Evolutionary conservation across 2,113 vertebrate genomes (phyloP).

Genomic region (Tetraodon nigroviridis): DNA sequence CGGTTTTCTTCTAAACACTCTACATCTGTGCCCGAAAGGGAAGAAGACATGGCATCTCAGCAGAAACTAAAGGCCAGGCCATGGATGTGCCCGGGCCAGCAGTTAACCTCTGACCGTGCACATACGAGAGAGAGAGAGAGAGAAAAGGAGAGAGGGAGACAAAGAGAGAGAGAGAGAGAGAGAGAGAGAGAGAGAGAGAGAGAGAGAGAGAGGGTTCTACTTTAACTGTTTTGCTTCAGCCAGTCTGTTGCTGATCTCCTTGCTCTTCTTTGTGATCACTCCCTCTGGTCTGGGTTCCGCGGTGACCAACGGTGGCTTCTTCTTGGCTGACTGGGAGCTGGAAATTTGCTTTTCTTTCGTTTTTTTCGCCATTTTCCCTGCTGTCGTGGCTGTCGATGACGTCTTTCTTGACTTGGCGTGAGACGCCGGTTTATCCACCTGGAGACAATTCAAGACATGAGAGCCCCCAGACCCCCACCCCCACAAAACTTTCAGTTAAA

Average conservation of each 20-base stretch:
- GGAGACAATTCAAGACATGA: constrained; percentile 34
- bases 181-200: constrained; percentile 65
- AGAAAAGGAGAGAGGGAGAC: constrained; percentile 58
- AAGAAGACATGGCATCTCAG: constrained; percentile 42
- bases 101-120: constrained; percentile 73
- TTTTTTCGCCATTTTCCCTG: constrained; percentile 83
- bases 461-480: not conserved
- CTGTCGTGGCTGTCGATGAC: constrained; percentile 71
- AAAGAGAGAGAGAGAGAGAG: constrained; percentile 61
- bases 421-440: constrained; percentile 86
- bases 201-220: constrained; percentile 57
- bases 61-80: constrained; percentile 61
- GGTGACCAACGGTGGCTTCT: constrained; percentile 76
- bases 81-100: constrained; percentile 78
- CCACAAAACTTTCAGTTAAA: no score
- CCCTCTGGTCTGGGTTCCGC: constrained; percentile 76
- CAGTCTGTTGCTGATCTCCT: constrained; percentile 99
- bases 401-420: constrained; percentile 96
- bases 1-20: constrained; percentile 44
- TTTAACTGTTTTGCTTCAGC: constrained; percentile 95
- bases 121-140: constrained; percentile 61
- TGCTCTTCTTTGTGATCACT: constrained; percentile 85
- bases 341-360: constrained; percentile 88
- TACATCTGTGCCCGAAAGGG: constrained; percentile 36
- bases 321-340: constrained; percentile 84